Evolutionary conservation across 2,113 vertebrate species (phyloP), one percentile per base, ranked within the genome.

Genomic region (Rhinopithecus roxellana): DNA sequence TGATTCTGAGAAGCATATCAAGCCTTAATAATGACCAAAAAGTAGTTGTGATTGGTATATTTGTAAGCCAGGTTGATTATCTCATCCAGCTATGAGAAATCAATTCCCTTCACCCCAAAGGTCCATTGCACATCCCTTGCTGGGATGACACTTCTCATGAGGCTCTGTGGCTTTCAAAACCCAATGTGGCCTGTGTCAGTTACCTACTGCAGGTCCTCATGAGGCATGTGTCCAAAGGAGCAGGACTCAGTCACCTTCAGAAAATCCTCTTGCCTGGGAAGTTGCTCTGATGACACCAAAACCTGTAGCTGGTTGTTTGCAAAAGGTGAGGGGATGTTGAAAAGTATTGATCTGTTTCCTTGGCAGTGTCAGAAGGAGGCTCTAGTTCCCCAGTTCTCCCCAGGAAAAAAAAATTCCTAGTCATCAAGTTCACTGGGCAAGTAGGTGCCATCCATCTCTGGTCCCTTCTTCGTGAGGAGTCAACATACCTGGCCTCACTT

Each of bases 21-120:
- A 74, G 35, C 27, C 30, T 72, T n/a, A 43, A 45, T 45, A 74
- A 87, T 6, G 11, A 55, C 57, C 13, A 43, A 4, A 43, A 77
- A 57, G 67, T 11, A 69, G 8, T 30, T 23, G 61, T 75, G 96
- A 97, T 96, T 96, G 94, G 59, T 96, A 84, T 43, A 93, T 67
- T 5, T 67, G 3, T 38, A 72, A 95, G 88, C 57, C 50, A 78
- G 59, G 27, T 40, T 48, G 12, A 69, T 52, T 59, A 57, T 77
- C n/a, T 86, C 38, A 40, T 2, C 0, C 17, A 59, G 25, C 23
- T 22, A 1, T 74, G 27, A 64, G n/a, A 94, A 72, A 38, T 82
- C 27, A 50, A 5, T 77, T 88, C 52, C 70, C 38, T 70, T 92
- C 55, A 43, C 16, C 55, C 50, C 3, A 6, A 45, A 92, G 17